These are phyloP conservation scores for Acromyrmex heyeri DNA, from an alignment of 1,140 invertebrate genomes.

Conservation along the genomic window DNA sequence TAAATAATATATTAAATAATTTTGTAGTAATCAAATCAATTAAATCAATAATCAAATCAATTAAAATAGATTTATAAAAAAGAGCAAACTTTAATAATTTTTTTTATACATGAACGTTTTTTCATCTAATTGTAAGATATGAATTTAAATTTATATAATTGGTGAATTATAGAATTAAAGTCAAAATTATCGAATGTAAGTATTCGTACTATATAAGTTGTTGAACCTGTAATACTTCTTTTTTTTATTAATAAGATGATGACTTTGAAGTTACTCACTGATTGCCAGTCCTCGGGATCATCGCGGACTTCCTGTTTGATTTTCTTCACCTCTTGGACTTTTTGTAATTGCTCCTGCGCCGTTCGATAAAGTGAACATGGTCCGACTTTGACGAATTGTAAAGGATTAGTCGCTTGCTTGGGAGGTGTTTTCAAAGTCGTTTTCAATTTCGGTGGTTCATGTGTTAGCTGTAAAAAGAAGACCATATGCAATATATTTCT, in stretches of 20 bases:
- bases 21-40: no score
- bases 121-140: not conserved
- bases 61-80: not conserved
- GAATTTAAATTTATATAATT: not conserved
- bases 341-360: constrained; percentile 94
- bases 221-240: not conserved
- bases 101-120: not conserved
- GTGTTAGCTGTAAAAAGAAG: constrained; percentile 69
- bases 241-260: constrained; percentile 12
- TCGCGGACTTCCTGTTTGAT: constrained; percentile 91
- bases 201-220: not conserved
- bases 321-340: constrained; percentile 94
- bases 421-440: constrained; percentile 88
- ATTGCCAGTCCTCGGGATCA: constrained; percentile 97
- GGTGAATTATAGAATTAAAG: not conserved
- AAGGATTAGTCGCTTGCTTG: constrained; percentile 93
- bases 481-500: not conserved
- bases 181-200: not conserved
- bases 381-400: constrained; percentile 96
- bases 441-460: constrained; percentile 86
- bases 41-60: no score
- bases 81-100: not conserved
- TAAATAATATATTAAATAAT: not conserved
- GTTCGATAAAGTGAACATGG: constrained; percentile 94
- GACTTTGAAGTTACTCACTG: constrained; percentile 88